Evolutionary conservation across 1,140 invertebrate genomes (phyloP).

Genomic region (Pemphigus obesinymphae): DNA sequence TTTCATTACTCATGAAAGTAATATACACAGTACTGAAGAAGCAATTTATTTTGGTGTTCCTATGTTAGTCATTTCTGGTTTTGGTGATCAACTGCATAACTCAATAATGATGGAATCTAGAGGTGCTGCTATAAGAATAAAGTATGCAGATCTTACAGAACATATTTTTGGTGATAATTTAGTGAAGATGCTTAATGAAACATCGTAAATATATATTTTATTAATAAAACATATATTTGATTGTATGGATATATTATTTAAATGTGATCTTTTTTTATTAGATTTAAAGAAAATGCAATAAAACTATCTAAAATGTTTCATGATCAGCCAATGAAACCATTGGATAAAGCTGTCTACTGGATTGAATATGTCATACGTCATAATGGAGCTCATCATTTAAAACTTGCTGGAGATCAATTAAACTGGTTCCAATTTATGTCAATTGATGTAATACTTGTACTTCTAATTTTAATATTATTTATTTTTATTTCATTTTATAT

Average conservation of each 20-base stretch:
- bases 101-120: constrained; percentile 61
- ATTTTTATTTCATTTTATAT: too few species aligned
- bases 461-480: too few species aligned
- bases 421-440: too few species aligned
- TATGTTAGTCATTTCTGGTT: constrained; percentile 66
- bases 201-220: constrained; percentile 17
- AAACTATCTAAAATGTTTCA: constrained; percentile 47
- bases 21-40: constrained; percentile 73
- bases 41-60: constrained; percentile 76
- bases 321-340: constrained; percentile 52
- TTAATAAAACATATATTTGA: constrained; percentile 24
- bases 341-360: constrained; percentile 55
- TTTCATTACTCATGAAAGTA: constrained; percentile 73
- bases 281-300: constrained; percentile 49
- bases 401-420: too few species aligned
- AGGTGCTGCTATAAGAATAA: constrained; percentile 3
- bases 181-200: neutral
- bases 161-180: neutral
- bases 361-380: constrained; percentile 57
- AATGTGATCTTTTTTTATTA: constrained; percentile 43
- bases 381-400: constrained; percentile 53
- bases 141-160: neutral
- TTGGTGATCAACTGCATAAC: constrained; percentile 74
- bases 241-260: neutral
- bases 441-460: too few species aligned